Conservation (phyloP, 2,888 invertebrate genomes). For the Pandemis corylana region DNA sequence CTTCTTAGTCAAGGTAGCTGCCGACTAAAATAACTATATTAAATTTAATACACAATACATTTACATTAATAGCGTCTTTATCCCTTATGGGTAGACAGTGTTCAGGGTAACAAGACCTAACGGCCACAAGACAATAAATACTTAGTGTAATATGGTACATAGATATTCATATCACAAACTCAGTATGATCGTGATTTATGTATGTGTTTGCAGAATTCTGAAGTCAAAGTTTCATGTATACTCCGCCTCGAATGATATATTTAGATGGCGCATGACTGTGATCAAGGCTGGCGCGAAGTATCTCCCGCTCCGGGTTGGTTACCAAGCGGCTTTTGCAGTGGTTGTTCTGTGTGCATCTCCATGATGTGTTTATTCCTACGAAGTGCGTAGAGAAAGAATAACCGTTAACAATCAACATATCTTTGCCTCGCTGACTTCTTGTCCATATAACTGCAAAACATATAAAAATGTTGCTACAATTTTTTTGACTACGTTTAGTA, state of each 20-base stretch:
- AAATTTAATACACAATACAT: no score
- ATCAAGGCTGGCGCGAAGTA: not conserved
- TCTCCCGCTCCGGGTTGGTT: not conserved
- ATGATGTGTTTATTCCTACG: conserved; percentile 9
- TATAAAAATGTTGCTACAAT: not conserved
- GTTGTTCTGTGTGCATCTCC: conserved; percentile 40
- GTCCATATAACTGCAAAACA: conserved; percentile 24
- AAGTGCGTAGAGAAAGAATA: not conserved
- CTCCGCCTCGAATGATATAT: not conserved
- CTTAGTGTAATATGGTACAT: not conserved
- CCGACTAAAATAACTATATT: no score
- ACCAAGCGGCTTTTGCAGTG: conserved; percentile 44
- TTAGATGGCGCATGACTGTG: conserved; percentile 12
- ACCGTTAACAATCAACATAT: conserved; percentile 3
- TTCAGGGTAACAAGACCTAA: no score
- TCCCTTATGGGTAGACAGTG: no score
- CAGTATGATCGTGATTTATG: no score
- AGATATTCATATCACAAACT: not conserved
- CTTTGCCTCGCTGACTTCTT: conserved; percentile 10
- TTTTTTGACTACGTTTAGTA: no score
- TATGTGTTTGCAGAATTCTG: not conserved
- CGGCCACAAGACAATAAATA: not conserved
- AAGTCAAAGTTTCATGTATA: conserved; percentile 9
- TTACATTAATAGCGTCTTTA: no score
- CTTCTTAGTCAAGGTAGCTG: no score